Evolutionary conservation across 2,797 vertebrate species (phyloP).

Genomic region (Helarctos malayanus): DNA sequence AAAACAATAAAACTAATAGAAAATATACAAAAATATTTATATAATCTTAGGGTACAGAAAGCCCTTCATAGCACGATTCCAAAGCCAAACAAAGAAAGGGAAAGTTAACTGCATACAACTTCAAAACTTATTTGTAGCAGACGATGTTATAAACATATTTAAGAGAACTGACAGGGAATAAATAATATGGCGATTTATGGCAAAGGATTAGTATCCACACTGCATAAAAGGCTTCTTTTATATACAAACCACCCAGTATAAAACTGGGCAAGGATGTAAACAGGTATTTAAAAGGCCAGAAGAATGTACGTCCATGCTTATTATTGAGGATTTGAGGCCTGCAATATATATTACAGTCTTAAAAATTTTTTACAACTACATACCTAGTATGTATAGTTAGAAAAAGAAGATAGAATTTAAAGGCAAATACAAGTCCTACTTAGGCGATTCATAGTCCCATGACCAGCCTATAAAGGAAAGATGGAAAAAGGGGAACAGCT

Average conservation of each 20-base stretch:
- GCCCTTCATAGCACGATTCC: background rate
- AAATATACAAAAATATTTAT: background rate
- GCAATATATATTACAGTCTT: background rate
- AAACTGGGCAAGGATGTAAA: background rate
- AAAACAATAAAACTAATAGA: slow-evolving; percentile 1
- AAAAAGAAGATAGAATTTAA: background rate
- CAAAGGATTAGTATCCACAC: background rate
- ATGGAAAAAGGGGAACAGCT: background rate
- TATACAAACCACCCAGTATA: background rate
- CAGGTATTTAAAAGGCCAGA: background rate
- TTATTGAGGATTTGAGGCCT: background rate
- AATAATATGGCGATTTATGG: background rate
- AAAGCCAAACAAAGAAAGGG: slow-evolving; percentile 43
- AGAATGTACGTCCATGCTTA: background rate
- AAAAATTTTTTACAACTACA: background rate
- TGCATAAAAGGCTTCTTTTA: slow-evolving; percentile 1
- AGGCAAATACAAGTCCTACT: background rate
- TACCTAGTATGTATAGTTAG: slow-evolving; percentile 21
- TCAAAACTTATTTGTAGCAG: background rate
- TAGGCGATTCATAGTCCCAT: background rate
- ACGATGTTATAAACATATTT: slow-evolving; percentile 23
- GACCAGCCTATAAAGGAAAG: background rate
- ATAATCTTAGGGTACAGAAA: slow-evolving; percentile 11
- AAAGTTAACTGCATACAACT: slow-evolving; percentile 36
- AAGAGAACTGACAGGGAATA: background rate